phyloP scores from a whole-genome alignment of 2,797 vertebrate genomes.

The Ficedula albicollis region DNA sequence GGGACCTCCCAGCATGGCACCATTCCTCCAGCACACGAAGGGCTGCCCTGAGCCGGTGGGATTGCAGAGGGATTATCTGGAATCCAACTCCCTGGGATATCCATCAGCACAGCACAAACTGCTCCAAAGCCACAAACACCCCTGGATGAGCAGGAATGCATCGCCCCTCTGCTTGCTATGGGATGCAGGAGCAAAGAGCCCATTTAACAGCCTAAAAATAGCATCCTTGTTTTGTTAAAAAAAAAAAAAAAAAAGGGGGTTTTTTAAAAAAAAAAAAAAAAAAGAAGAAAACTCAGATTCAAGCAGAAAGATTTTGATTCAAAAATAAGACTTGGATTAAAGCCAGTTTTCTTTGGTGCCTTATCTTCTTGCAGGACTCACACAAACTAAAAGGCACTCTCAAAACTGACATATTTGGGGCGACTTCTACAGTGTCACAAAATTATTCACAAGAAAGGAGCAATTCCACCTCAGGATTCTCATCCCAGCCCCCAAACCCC shows the following conservation, averaged over 20 bases:
- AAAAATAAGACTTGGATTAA: neutral
- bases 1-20: no score
- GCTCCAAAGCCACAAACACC: neutral
- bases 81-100: no score
- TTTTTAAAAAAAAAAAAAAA: no score
- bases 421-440: accelerated
- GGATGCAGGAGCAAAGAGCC: no score
- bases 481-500: neutral
- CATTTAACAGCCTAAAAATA: neutral
- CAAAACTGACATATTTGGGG: accelerated
- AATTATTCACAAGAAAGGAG: accelerated
- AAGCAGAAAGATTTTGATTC: neutral
- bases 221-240: no score
- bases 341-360: neutral
- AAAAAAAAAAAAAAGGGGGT: neutral
- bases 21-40: no score
- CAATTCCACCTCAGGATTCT: accelerated
- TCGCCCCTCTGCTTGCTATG: neutral
- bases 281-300: neutral
- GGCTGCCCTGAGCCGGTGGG: no score
- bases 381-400: neutral
- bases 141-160: accelerated
- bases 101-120: no score
- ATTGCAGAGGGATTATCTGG: no score
- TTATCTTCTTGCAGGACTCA: no score